phyloP scores from a whole-genome alignment of 1,140 invertebrate genomes.

The Calephelis nemesis region DNA sequence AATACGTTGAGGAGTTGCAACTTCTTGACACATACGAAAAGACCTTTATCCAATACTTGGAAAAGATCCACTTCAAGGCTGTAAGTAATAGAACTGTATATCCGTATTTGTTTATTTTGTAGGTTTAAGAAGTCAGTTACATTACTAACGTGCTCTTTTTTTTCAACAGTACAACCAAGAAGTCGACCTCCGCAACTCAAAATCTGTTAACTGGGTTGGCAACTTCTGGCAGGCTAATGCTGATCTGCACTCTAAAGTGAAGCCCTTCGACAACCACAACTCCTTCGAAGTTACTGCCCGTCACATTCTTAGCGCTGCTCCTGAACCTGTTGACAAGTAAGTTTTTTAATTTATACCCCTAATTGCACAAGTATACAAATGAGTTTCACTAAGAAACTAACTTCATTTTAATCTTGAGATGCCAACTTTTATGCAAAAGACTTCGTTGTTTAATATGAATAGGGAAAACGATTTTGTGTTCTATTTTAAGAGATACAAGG shows the following conservation, averaged over 20 bases:
- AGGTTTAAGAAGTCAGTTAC: slow-evolving; percentile 9
- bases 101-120: not conserved
- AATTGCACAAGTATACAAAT: too few relatives aligned
- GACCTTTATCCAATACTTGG: slow-evolving; percentile 55
- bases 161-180: slow-evolving; percentile 55
- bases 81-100: slow-evolving; percentile 41
- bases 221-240: slow-evolving; percentile 58
- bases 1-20: slow-evolving; percentile 53
- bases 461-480: too few relatives aligned
- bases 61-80: slow-evolving; percentile 57
- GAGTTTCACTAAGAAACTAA: too few relatives aligned
- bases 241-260: slow-evolving; percentile 81
- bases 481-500: too few relatives aligned
- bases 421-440: too few relatives aligned
- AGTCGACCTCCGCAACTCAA: slow-evolving; percentile 61
- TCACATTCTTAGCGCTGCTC: slow-evolving; percentile 65
- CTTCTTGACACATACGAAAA: slow-evolving; percentile 60
- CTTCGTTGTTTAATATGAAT: too few relatives aligned
- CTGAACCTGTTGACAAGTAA: slow-evolving; percentile 51
- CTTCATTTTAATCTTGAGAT: too few relatives aligned
- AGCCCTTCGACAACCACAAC: slow-evolving; percentile 79
- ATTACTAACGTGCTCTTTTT: slow-evolving; percentile 17
- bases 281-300: slow-evolving; percentile 78
- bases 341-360: slow-evolving; percentile 6
- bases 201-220: slow-evolving; percentile 35